These are phyloP conservation scores for Malurus melanocephalus DNA, from an alignment of 2,113 vertebrate species.

Conservation along the genomic window DNA sequence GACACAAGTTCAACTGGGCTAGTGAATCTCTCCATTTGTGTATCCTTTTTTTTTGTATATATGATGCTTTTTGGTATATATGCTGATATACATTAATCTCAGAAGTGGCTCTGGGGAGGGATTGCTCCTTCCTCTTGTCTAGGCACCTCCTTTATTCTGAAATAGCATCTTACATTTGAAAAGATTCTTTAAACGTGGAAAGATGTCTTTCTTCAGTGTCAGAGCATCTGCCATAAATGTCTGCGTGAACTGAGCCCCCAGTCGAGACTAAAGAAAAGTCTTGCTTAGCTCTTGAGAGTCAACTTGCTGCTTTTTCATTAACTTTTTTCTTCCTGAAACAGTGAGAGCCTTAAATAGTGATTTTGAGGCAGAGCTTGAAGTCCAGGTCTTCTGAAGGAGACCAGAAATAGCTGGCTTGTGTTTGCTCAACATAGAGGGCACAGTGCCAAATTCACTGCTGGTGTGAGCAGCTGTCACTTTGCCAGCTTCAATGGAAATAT, in stretches of 20 bases:
- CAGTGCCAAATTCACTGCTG: slow-evolving; percentile 46
- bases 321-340: neutral
- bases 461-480: slow-evolving; percentile 49
- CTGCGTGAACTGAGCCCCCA: neutral
- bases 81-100: neutral
- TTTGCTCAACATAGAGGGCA: neutral
- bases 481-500: slow-evolving; percentile 43
- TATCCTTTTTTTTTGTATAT: neutral
- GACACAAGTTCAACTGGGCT: neutral
- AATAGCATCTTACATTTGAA: neutral
- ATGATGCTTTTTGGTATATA: accelerated
- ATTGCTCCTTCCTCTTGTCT: neutral
- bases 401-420: neutral
- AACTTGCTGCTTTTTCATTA: neutral
- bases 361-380: slow-evolving; percentile 3
- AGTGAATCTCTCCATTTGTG: neutral
- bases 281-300: slow-evolving; percentile 12
- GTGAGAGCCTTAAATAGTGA: neutral
- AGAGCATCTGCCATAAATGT: neutral
- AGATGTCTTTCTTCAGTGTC: neutral
- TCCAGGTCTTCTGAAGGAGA: slow-evolving; percentile 24
- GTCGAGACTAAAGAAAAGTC: neutral
- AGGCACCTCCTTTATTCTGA: slow-evolving; percentile 2
- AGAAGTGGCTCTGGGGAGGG: neutral
- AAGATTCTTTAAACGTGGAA: neutral